Evolutionary conservation across 2,888 invertebrate genomes (phyloP).

Genomic region (Perdita meconis): DNA sequence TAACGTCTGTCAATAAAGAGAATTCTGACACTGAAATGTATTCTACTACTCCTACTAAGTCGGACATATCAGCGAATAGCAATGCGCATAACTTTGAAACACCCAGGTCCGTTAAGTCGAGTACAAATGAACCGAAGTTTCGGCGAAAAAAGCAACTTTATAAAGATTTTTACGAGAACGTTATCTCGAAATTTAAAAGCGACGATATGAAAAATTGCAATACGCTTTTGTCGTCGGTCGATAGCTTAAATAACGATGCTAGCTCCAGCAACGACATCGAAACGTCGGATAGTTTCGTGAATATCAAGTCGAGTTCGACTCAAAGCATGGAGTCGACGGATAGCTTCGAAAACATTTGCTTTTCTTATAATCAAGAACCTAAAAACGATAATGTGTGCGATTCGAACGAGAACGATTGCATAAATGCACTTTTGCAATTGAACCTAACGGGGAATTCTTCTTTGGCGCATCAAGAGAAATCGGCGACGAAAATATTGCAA

Average conservation of each 20-base stretch:
- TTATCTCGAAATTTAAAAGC: constrained; percentile 33
- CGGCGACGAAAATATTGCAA: constrained; percentile 32
- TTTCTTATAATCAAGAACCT: constrained; percentile 51
- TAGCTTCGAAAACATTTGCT: constrained; percentile 74
- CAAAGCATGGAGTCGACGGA: constrained; percentile 77
- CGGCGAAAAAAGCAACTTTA: constrained; percentile 38
- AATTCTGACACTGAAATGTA: constrained; percentile 62
- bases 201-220: constrained; percentile 62
- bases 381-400: constrained; percentile 33
- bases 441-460: constrained; percentile 12
- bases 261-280: constrained; percentile 78
- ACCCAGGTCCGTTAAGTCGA: constrained; percentile 53
- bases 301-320: constrained; percentile 75
- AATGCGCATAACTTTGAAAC: constrained; percentile 46
- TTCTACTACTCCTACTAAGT: constrained; percentile 39
- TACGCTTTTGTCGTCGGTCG: constrained; percentile 65
- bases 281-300: constrained; percentile 79
- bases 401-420: constrained; percentile 46
- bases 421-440: constrained; percentile 17
- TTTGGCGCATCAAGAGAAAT: constrained; percentile 32
- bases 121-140: constrained; percentile 30
- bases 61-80: constrained; percentile 11
- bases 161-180: constrained; percentile 11
- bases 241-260: constrained; percentile 70
- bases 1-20: constrained; percentile 55